Evolutionary conservation across 2,888 invertebrate genomes (phyloP).

Genomic region (Philonicus albiceps): DNA sequence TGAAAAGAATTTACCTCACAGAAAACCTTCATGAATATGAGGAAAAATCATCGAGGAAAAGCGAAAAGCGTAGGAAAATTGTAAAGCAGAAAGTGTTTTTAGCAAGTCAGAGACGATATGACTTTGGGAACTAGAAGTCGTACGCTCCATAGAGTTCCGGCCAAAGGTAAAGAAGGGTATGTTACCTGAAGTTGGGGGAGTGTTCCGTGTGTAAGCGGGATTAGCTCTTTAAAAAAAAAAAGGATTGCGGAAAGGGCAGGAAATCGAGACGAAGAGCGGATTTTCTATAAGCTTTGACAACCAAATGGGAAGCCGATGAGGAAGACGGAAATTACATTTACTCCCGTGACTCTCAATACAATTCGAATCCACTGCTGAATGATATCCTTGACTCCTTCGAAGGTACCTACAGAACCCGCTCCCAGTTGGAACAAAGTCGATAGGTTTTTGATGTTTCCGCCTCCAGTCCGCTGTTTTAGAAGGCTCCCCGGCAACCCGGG

Average conservation of each 20-base stretch:
- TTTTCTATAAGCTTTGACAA: conserved; percentile 46
- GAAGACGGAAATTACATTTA: conserved; percentile 45
- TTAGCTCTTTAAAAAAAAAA: conserved; percentile 6
- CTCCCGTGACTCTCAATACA: conserved; percentile 46
- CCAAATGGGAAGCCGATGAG: conserved; percentile 47
- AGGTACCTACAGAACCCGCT: neutral
- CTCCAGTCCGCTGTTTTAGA: neutral
- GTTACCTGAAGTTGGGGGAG: neutral
- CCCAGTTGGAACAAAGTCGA: neutral
- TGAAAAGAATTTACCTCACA: neutral
- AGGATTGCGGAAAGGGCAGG: conserved; percentile 40
- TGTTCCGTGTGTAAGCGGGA: neutral
- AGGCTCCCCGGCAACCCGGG: neutral
- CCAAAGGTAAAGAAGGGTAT: neutral
- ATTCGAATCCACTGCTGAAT: conserved; percentile 44
- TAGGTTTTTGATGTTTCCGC: conserved; percentile 30
- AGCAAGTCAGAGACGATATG: neutral
- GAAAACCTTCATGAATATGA: neutral
- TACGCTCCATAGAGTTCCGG: neutral
- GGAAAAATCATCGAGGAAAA: neutral
- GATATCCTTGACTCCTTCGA: conserved; percentile 14
- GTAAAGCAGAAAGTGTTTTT: neutral
- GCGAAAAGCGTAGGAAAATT: neutral
- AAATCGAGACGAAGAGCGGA: conserved; percentile 50
- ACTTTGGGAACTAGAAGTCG: neutral